phyloP scores from a whole-genome alignment of 2,797 vertebrate species.

The Pseudochaenichthys georgianus region DNA sequence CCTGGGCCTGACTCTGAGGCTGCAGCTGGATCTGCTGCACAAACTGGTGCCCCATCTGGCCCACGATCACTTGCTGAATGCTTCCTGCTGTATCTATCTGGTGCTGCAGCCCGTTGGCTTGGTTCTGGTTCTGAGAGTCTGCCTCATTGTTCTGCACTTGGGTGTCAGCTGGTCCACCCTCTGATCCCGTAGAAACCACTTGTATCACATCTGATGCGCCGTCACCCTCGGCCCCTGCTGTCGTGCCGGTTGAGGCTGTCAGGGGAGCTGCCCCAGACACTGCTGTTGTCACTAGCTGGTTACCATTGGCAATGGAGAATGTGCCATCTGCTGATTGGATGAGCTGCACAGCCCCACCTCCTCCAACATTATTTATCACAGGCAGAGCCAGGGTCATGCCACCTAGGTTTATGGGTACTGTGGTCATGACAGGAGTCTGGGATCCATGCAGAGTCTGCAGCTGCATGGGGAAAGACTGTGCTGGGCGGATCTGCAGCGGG shows the following conservation, averaged over 20 bases:
- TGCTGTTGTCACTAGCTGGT: slow-evolving; percentile 90
- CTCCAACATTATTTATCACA: slow-evolving; percentile 93
- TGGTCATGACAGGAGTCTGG: slow-evolving; percentile 95
- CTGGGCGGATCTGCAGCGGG: slow-evolving; percentile 95
- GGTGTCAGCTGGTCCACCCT: slow-evolving; percentile 77
- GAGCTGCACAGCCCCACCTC: slow-evolving; percentile 90
- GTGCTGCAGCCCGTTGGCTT: slow-evolving; percentile 93
- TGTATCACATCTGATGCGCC: slow-evolving; percentile 88
- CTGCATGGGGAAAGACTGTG: slow-evolving; percentile 95
- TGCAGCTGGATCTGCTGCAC: slow-evolving; percentile 96
- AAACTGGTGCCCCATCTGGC: slow-evolving; percentile 91
- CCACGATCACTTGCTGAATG: slow-evolving; percentile 96
- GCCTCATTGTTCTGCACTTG: slow-evolving; percentile 85
- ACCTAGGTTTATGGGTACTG: slow-evolving; percentile 96
- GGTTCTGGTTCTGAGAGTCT: slow-evolving; percentile 86
- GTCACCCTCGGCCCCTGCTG: slow-evolving; percentile 86
- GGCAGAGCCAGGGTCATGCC: slow-evolving; percentile 96
- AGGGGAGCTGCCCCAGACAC: slow-evolving; percentile 85
- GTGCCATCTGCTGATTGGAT: slow-evolving; percentile 91
- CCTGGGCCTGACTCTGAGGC: slow-evolving; percentile 90
- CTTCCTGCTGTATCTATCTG: slow-evolving; percentile 87
- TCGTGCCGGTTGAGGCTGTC: slow-evolving; percentile 86
- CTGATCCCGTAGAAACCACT: slow-evolving; percentile 81
- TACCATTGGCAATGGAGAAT: slow-evolving; percentile 93
- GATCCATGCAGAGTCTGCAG: slow-evolving; percentile 95